A percentile compares a stretch with the other conserved stretches of the same genome.
Conservation (phyloP, 92 coral and sea anemone species). For the Epizoanthus ramosus region DNA sequence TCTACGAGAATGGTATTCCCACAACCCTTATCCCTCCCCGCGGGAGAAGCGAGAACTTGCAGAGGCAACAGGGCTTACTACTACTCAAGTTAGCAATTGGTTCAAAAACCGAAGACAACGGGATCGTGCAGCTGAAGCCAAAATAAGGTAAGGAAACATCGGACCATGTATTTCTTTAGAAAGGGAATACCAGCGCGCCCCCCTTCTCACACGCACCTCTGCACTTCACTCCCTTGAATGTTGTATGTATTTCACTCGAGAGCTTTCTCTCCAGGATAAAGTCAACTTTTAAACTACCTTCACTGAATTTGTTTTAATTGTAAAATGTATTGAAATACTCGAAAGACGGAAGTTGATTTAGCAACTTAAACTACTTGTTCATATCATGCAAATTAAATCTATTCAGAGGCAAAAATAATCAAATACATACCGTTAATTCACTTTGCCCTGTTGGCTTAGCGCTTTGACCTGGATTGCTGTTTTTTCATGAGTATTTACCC, state of each 20-base stretch:
- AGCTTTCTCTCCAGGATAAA: slow-evolving; percentile 32
- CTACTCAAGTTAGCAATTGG: slow-evolving; percentile 99
- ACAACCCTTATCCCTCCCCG: slow-evolving; percentile 99
- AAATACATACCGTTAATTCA: slow-evolving; percentile 53
- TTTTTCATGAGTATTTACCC: slow-evolving; percentile 32
- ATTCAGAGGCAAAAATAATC: slow-evolving; percentile 52
- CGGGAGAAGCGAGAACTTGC: slow-evolving; percentile 99
- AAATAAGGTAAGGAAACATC: slow-evolving; percentile 79
- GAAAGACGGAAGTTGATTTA: slow-evolving; percentile 96
- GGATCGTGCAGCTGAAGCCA: slow-evolving; percentile 99
- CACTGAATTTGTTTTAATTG: slow-evolving; percentile 71
- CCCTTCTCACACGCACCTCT: not conserved
- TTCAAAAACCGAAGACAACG: slow-evolving; percentile 99
- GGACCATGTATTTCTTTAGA: not conserved
- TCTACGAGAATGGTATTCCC: slow-evolving; percentile 99
- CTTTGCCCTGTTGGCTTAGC: slow-evolving; percentile 41
- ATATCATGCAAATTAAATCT: slow-evolving; percentile 82
- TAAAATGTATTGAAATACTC: slow-evolving; percentile 81
- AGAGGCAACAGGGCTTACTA: slow-evolving; percentile 97
- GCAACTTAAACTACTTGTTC: slow-evolving; percentile 84
- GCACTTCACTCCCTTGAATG: slow-evolving; percentile 3
- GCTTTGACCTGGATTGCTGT: slow-evolving; percentile 21
- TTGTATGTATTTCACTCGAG: slow-evolving; percentile 16
- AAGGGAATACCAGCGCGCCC: not conserved
- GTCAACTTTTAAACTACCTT: slow-evolving; percentile 61